Evolutionary conservation across 2,113 vertebrate species (phyloP).

Genomic region (Caranx ignobilis): DNA sequence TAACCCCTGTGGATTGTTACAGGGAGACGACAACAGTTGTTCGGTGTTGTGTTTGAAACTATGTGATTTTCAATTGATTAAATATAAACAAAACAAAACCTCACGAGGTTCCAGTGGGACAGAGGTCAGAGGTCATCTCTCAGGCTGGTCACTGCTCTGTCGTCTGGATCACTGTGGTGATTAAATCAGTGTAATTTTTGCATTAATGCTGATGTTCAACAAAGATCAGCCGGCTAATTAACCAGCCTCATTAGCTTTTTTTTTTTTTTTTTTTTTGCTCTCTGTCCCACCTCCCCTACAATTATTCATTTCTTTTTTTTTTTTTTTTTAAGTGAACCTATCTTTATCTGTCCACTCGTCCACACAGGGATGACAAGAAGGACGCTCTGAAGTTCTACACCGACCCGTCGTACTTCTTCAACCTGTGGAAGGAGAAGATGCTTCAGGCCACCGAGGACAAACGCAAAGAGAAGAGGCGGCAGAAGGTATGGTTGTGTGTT

Average conservation of each 20-base stretch:
- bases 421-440: conserved; percentile 97
- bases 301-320: accelerated
- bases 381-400: conserved; percentile 95
- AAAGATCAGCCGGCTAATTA: not conserved
- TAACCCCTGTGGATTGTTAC: too few relatives aligned
- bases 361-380: conserved; percentile 91
- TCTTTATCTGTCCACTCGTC: not conserved
- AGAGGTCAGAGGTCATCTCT: not conserved
- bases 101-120: too few relatives aligned
- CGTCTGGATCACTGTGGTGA: not conserved
- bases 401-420: conserved; percentile 95
- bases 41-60: too few relatives aligned
- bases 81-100: not conserved
- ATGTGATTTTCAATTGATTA: too few relatives aligned
- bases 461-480: conserved; percentile 92
- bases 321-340: too few relatives aligned
- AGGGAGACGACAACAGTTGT: too few relatives aligned
- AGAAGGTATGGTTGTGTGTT: conserved; percentile 85
- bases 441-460: conserved; percentile 95
- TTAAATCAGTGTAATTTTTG: not conserved
- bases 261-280: too few relatives aligned
- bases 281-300: not conserved
- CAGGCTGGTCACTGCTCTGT: not conserved
- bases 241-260: not conserved
- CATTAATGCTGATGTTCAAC: not conserved